Percentiles rank a stretch among this genome's conserved stretches.
Evolutionary conservation across 2,797 vertebrate genomes (phyloP).

Genomic region (Acridotheres tristis): DNA sequence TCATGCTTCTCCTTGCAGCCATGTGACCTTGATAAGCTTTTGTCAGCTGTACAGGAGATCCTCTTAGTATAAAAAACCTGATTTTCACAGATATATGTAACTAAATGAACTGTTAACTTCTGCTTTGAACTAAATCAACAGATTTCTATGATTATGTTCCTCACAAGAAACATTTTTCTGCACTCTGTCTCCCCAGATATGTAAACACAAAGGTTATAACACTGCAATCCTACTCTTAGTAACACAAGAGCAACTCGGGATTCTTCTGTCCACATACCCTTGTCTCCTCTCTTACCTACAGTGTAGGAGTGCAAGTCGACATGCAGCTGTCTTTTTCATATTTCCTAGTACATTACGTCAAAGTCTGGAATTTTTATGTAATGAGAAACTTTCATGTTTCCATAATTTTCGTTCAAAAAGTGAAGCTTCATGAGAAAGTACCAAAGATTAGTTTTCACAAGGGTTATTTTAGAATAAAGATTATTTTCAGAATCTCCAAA

Average conservation of each 20-base stretch:
- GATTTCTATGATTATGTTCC: background rate
- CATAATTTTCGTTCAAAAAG: background rate
- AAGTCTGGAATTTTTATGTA: background rate
- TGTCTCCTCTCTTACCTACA: background rate
- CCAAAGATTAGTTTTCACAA: background rate
- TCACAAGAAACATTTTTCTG: background rate
- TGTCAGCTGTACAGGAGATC: background rate
- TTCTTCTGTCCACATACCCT: background rate
- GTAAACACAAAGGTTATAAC: background rate
- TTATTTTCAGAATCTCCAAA: background rate
- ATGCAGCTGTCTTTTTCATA: background rate
- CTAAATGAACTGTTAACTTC: background rate
- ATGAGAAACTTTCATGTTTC: background rate
- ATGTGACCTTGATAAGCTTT: background rate
- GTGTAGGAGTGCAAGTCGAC: background rate
- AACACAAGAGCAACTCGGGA: background rate
- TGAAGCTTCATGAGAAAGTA: background rate
- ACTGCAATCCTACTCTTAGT: background rate
- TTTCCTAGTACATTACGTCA: background rate
- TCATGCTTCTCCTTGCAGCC: background rate
- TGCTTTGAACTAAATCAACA: background rate
- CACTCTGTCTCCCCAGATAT: background rate
- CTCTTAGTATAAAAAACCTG: background rate
- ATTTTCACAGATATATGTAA: background rate
- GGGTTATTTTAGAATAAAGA: background rate